Conservation (phyloP, 2,797 vertebrate species). For the Hephaestus fuliginosus region DNA sequence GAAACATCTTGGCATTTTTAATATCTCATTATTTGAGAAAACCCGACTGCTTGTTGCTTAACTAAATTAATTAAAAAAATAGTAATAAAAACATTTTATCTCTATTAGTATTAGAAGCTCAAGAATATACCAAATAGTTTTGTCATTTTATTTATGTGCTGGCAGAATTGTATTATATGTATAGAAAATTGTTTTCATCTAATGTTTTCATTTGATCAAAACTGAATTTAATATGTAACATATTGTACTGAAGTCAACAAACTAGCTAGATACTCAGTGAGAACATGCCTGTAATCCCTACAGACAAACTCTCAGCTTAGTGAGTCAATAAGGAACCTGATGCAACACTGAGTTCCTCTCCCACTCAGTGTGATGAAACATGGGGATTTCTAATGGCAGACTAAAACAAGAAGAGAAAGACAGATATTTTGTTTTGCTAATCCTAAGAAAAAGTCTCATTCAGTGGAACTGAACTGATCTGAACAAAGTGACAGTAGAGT, state of each 20-base stretch:
- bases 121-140: neutral
- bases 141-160: neutral
- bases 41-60: neutral
- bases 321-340: slow-evolving; percentile 60
- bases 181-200: neutral
- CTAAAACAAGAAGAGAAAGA: neutral
- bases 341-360: slow-evolving; percentile 62
- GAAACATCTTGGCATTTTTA: neutral
- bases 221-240: neutral
- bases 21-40: neutral
- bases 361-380: slow-evolving; percentile 46
- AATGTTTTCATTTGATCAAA: neutral
- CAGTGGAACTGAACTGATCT: slow-evolving; percentile 11
- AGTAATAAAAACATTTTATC: neutral
- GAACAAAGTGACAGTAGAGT: slow-evolving; percentile 3
- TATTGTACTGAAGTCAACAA: neutral
- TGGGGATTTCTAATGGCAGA: slow-evolving; percentile 44
- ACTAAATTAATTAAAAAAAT: no score
- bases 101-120: neutral
- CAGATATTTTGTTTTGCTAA: neutral
- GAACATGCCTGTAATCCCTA: neutral
- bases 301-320: slow-evolving; percentile 27
- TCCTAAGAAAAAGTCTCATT: neutral
- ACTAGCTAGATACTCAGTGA: neutral
- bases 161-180: neutral